Percentiles rank a stretch among this genome's conserved stretches.
Evolutionary conservation across 2,888 invertebrate genomes (phyloP).

Genomic region (Ormia ochracea): DNA sequence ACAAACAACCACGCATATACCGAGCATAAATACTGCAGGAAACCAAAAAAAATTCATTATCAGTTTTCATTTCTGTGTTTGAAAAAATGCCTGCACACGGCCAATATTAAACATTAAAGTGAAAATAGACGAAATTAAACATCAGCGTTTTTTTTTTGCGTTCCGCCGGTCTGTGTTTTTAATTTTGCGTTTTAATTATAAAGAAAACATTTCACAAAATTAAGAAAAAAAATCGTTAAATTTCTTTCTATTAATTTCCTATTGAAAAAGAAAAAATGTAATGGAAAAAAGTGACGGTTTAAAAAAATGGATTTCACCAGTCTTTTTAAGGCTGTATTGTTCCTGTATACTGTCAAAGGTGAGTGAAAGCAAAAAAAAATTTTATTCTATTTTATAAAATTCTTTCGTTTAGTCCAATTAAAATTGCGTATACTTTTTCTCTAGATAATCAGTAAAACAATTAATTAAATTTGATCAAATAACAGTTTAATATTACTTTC

Average conservation of each 20-base stretch:
- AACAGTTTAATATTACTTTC: too few relatives aligned
- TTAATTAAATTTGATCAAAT: too few relatives aligned
- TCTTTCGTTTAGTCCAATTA: neutral
- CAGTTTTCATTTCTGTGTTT: neutral
- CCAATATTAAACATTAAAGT: constrained; percentile 6
- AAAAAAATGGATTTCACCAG: constrained; percentile 77
- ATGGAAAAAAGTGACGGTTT: constrained; percentile 76
- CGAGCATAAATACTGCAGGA: constrained; percentile 35
- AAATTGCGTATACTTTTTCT: neutral
- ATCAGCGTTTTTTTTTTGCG: neutral
- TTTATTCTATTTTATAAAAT: neutral
- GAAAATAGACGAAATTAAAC: constrained; percentile 13
- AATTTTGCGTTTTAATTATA: neutral
- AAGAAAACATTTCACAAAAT: constrained; percentile 22
- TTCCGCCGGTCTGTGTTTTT: neutral
- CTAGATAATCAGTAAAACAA: neutral
- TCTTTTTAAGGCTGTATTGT: constrained; percentile 77
- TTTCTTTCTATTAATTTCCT: constrained; percentile 3
- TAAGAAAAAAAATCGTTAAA: constrained; percentile 8
- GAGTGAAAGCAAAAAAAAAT: constrained; percentile 64
- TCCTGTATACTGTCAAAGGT: constrained; percentile 77
- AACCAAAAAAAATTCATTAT: constrained; percentile 39
- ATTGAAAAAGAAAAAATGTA: constrained; percentile 72
- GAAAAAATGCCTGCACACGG: neutral
- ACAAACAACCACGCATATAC: too few relatives aligned